These are phyloP conservation scores for Hypselothyrea guttata DNA, from an alignment of 2,888 invertebrate genomes.

Conservation along the genomic window DNA sequence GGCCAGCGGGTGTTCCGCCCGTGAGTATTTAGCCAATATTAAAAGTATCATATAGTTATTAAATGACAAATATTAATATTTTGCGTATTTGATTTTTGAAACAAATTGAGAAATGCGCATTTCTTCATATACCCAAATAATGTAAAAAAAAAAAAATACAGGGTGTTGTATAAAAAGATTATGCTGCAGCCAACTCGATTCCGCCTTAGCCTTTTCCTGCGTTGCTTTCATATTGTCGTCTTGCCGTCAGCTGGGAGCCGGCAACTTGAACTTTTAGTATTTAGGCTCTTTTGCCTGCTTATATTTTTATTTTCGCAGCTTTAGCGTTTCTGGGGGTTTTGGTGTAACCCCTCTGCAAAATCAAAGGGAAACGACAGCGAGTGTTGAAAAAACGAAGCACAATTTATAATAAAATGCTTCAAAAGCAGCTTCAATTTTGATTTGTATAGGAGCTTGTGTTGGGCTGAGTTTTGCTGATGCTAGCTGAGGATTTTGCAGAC, in stretches of 20 bases:
- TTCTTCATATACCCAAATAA: too few species aligned
- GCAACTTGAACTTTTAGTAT: slow-evolving; percentile 8
- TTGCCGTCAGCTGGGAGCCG: neutral
- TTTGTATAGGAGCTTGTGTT: slow-evolving; percentile 25
- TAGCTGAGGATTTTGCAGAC: neutral
- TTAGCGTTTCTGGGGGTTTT: slow-evolving; percentile 24
- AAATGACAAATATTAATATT: too few species aligned
- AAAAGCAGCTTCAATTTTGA: slow-evolving; percentile 28
- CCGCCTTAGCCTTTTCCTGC: neutral
- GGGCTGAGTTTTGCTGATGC: slow-evolving; percentile 25
- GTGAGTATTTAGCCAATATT: too few species aligned
- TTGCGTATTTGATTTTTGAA: too few species aligned
- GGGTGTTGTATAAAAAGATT: neutral
- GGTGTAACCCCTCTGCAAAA: slow-evolving; percentile 15
- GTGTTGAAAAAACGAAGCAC: slow-evolving; percentile 1
- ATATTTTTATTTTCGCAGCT: neutral
- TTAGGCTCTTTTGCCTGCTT: slow-evolving; percentile 8
- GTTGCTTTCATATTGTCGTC: too few species aligned
- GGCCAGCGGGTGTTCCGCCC: too few species aligned
- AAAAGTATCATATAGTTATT: too few species aligned
- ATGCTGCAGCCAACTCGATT: neutral
- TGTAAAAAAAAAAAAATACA: too few species aligned
- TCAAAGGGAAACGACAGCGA: slow-evolving; percentile 17
- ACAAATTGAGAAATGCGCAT: too few species aligned
- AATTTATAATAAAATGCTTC: slow-evolving; percentile 44